Percentiles rank a stretch among this genome's conserved stretches.
These are phyloP conservation scores for Diarsia brunnea DNA, from an alignment of 2,888 invertebrate species.

Conservation along the genomic window DNA sequence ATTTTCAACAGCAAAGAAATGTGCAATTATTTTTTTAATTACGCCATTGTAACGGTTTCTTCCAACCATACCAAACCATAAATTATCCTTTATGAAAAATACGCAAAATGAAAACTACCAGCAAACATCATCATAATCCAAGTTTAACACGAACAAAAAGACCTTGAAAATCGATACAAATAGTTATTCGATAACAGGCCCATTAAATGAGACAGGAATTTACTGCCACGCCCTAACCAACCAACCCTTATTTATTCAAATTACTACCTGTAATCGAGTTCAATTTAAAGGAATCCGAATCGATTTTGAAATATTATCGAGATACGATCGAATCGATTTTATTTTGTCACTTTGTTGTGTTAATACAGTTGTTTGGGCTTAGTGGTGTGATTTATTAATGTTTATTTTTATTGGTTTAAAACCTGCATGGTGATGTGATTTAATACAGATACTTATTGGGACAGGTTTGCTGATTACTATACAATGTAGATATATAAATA, in stretches of 20 bases:
- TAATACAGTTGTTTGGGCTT: constrained; percentile 56
- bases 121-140: constrained; percentile 15
- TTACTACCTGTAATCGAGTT: constrained; percentile 74
- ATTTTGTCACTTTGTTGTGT: constrained; percentile 62
- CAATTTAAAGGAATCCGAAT: constrained; percentile 66
- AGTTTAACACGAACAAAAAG: constrained; percentile 13
- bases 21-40: not conserved
- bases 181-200: constrained; percentile 70
- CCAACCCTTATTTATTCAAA: constrained; percentile 80
- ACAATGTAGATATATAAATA: not conserved
- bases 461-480: not conserved
- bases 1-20: not conserved
- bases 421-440: not conserved
- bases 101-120: not conserved
- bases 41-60: not conserved
- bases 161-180: constrained; percentile 4
- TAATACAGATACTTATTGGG: not conserved
- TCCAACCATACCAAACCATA: not conserved
- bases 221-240: constrained; percentile 69
- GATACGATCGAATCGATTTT: constrained; percentile 49
- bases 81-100: not conserved
- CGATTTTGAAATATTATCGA: constrained; percentile 66
- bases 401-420: constrained; percentile 25
- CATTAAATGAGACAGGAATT: constrained; percentile 79
- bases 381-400: constrained; percentile 41